Base-by-base conservation (phyloP, 2,797 vertebrate genomes). In the Eurystomus glaucurus region DNA sequence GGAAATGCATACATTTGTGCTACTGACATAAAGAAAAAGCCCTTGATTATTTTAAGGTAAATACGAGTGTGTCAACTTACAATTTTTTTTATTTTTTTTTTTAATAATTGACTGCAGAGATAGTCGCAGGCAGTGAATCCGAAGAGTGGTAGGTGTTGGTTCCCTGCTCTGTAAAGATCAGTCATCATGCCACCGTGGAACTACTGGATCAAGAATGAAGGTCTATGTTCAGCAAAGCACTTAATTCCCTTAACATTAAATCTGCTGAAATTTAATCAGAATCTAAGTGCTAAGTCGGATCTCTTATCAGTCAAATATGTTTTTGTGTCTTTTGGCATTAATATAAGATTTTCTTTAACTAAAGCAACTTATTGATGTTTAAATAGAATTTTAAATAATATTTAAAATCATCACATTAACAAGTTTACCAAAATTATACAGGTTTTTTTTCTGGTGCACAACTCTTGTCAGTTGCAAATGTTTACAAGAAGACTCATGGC, bases 381-480 rank as follows among this genome's bases (percentile, higher is more conserved):
- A 94, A 90, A 35, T 78, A 93, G 46, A 85, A 72, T 91, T 93
- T 89, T 60, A 75, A 91, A 55, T 78, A 81, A 62, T 39, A 57
- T 23, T 91, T 69, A 55, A 45, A 74, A 22, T 72, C 22, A 39
- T 90, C 71, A 48, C 64, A 80, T 92, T 79, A 94, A 57, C 22
- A 52, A 92, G 39, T 84, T 69, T 41, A 77, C n/a, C 9, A 25
- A 79, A 94, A 46, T 75, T 39, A 78, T 19, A 37, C 41, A 17
- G 5, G 22, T 48, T 33, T 60, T 61, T 85, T 84, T 65, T 4
- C 57, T 68, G 11, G 16, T 81, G 85, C 35, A 31, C 76, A 65
- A 88, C 72, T 93, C 26, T 96, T 96, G 87, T 87, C 72, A 37
- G 51, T 91, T 95, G 48, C 51, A 86, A 60, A 88, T 79, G 62